Percentiles rank a stretch among this genome's conserved stretches.
phyloP scores from a whole-genome alignment of 1,140 invertebrate genomes.

The Agrilus planipennis region DNA sequence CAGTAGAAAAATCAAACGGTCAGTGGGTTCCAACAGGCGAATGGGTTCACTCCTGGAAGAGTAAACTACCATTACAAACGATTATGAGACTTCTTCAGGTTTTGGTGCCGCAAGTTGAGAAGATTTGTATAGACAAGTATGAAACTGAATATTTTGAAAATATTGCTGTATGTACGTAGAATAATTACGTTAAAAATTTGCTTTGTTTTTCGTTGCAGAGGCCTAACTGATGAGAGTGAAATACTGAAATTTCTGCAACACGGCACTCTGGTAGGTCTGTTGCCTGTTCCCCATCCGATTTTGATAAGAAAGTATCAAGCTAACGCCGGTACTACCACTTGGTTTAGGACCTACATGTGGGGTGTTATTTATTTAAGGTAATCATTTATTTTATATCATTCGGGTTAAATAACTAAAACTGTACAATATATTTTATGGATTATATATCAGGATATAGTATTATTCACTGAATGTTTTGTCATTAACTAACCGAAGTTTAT shows the following conservation, averaged over 20 bases:
- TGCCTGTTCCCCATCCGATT: slow-evolving; percentile 98
- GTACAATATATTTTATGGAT: no score
- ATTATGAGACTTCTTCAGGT: slow-evolving; percentile 98
- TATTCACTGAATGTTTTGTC: no score
- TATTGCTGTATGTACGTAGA: no score
- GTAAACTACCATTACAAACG: slow-evolving; percentile 93
- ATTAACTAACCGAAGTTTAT: no score
- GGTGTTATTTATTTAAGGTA: slow-evolving; percentile 93
- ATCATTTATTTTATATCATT: no score
- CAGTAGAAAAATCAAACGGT: slow-evolving; percentile 26
- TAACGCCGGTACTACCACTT: slow-evolving; percentile 94
- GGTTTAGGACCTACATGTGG: slow-evolving; percentile 99
- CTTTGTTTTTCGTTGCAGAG: slow-evolving; percentile 48
- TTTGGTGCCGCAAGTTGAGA: slow-evolving; percentile 97
- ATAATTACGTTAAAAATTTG: no score
- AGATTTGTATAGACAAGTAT: slow-evolving; percentile 99
- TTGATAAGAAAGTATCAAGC: slow-evolving; percentile 98
- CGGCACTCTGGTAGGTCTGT: slow-evolving; percentile 91
- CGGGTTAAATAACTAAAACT: no score
- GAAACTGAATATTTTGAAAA: no score
- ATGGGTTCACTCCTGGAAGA: slow-evolving; percentile 95
- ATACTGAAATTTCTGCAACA: slow-evolving; percentile 98
- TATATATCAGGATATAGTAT: no score
- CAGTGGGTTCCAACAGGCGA: slow-evolving; percentile 78
- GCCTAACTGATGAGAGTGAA: slow-evolving; percentile 98